These are phyloP conservation scores for Anguilla megastoma DNA, from an alignment of 2,797 vertebrate genomes.

Conservation along the genomic window DNA sequence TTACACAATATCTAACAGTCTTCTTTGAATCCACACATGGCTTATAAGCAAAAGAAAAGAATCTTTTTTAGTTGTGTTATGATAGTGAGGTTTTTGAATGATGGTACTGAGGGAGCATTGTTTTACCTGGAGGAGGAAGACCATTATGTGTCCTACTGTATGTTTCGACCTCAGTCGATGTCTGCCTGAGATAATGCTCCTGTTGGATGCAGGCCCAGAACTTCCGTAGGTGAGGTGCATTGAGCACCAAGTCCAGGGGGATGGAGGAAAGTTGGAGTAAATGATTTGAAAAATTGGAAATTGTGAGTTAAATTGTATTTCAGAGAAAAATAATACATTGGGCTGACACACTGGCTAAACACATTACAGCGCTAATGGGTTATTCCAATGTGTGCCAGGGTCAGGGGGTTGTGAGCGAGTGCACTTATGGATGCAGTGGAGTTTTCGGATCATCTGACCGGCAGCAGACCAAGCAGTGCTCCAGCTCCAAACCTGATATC, in stretches of 20 bases:
- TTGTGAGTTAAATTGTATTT: slow-evolving; percentile 69
- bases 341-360: slow-evolving; percentile 54
- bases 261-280: slow-evolving; percentile 59
- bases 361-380: slow-evolving; percentile 71
- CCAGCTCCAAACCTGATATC: slow-evolving; percentile 34
- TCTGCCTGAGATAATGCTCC: slow-evolving; percentile 4
- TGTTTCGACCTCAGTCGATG: background rate
- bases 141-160: background rate
- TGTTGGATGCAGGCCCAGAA: background rate
- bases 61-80: slow-evolving; percentile 9
- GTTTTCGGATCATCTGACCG: slow-evolving; percentile 48
- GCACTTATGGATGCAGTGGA: slow-evolving; percentile 59
- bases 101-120: background rate
- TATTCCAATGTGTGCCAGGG: slow-evolving; percentile 58
- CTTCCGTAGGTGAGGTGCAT: slow-evolving; percentile 37
- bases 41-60: background rate
- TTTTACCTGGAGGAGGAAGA: background rate
- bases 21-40: background rate
- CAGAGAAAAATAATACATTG: slow-evolving; percentile 57
- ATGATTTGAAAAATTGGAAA: slow-evolving; percentile 66
- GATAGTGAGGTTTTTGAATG: background rate
- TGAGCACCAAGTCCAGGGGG: slow-evolving; percentile 43
- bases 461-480: slow-evolving; percentile 27
- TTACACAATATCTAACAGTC: slow-evolving; percentile 16
- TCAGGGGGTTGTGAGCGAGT: slow-evolving; percentile 66